phyloP scores from a whole-genome alignment of 2,797 vertebrate species.

The Prunella strophiata region DNA sequence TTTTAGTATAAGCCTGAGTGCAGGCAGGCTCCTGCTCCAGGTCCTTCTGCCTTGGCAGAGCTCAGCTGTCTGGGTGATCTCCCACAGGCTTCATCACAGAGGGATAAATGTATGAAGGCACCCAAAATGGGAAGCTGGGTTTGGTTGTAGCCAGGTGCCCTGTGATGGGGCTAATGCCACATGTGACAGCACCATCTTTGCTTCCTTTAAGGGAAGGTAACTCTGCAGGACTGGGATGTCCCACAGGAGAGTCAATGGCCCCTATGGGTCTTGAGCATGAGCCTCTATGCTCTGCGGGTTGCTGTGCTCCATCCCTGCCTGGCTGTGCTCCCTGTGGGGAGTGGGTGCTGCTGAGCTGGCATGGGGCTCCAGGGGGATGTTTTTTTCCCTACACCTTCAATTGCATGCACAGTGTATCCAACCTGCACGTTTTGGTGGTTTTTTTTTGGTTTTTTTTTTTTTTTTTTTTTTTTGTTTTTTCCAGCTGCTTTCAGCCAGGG shows the following conservation, averaged over 20 bases:
- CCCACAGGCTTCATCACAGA: neutral
- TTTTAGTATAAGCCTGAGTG: neutral
- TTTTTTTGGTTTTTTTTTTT: too few species aligned
- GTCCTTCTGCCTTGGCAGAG: neutral
- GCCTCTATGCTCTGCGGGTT: neutral
- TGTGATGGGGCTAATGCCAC: accelerated
- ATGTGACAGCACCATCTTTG: accelerated
- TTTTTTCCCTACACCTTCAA: neutral
- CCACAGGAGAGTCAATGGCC: neutral
- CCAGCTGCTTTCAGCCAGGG: neutral
- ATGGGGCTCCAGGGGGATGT: neutral
- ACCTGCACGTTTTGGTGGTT: accelerated
- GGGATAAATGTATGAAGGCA: neutral
- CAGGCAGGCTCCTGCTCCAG: neutral
- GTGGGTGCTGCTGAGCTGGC: accelerated
- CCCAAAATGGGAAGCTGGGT: accelerated
- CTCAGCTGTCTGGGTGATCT: neutral
- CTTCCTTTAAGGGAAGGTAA: neutral
- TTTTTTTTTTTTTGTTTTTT: neutral
- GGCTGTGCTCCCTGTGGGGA: neutral
- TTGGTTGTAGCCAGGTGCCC: accelerated
- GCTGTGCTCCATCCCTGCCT: neutral
- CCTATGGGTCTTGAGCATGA: neutral
- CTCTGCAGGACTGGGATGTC: neutral
- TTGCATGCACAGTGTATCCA: neutral